Evolutionary conservation across 2,888 invertebrate species (phyloP).

Genomic region (Athrips mouffetella): DNA sequence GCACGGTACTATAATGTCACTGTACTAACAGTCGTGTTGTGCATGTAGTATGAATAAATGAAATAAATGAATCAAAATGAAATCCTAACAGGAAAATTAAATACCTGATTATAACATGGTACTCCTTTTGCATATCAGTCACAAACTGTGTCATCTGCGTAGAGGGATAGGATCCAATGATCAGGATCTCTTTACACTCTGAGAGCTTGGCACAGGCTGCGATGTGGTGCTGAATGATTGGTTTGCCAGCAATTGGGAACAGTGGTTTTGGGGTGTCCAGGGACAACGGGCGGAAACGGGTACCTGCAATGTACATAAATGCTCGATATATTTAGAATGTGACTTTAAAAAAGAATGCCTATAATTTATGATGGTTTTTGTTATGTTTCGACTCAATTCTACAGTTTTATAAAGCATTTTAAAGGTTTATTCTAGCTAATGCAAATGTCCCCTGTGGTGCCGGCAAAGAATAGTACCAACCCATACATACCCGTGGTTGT

Average conservation of each 20-base stretch:
- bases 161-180: conserved; percentile 95
- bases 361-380: background rate
- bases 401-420: too few species aligned
- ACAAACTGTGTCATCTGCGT: conserved; percentile 93
- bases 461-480: too few species aligned
- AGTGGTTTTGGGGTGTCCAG: conserved; percentile 98
- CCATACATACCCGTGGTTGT: too few species aligned
- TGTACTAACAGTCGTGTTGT: too few species aligned
- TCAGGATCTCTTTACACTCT: conserved; percentile 91
- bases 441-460: too few species aligned
- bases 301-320: conserved; percentile 86
- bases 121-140: conserved; percentile 88
- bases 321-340: background rate
- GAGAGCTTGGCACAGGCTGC: conserved; percentile 91
- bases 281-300: conserved; percentile 96
- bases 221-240: conserved; percentile 97
- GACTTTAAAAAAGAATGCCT: background rate
- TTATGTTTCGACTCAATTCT: too few species aligned
- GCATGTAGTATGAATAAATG: too few species aligned
- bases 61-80: background rate
- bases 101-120: conserved; percentile 88
- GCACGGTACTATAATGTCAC: too few species aligned
- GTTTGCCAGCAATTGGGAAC: conserved; percentile 97
- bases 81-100: background rate
- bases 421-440: too few species aligned